Evolutionary conservation across 1,140 invertebrate genomes (phyloP).

Genomic region (Caenorhabditis remanei): DNA sequence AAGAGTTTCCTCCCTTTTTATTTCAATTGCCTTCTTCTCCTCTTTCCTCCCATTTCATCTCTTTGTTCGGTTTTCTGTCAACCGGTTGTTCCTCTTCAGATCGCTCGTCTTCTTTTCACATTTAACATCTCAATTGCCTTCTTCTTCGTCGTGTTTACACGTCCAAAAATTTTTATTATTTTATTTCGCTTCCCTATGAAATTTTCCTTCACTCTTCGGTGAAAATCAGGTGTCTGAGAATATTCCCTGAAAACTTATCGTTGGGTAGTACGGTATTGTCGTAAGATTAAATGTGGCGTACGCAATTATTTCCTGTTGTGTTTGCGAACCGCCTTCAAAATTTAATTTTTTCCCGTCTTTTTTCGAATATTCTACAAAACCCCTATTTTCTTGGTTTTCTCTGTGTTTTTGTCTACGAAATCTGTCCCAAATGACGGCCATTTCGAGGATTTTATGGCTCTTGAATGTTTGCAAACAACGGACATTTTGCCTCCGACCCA

Average conservation of each 20-base stretch:
- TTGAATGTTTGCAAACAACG: conserved; percentile 49
- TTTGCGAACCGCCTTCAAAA: conserved; percentile 5
- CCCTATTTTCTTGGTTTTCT: neutral
- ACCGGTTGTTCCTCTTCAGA: conserved; percentile 29
- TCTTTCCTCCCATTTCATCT: too few species aligned
- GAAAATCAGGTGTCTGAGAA: too few species aligned
- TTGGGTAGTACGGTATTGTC: neutral
- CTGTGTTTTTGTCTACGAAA: conserved; percentile 5
- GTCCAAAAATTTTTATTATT: neutral
- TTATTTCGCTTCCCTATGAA: neutral
- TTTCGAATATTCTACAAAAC: neutral
- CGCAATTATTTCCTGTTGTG: neutral
- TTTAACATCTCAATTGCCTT: conserved; percentile 51
- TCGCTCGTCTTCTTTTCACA: neutral
- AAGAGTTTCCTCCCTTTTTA: neutral
- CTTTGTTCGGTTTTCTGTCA: conserved; percentile 33
- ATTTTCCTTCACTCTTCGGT: neutral
- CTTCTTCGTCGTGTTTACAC: neutral
- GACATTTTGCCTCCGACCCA: conserved; percentile 20
- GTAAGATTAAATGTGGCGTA: neutral
- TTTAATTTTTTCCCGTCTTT: neutral
- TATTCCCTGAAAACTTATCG: too few species aligned
- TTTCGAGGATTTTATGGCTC: conserved; percentile 45
- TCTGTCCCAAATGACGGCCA: conserved; percentile 54
- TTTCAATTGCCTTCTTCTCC: conserved; percentile 16